Evolutionary conservation across 2,797 vertebrate species (phyloP), one percentile per base, ranked within the genome.

Genomic region (Heliangelus exortis): DNA sequence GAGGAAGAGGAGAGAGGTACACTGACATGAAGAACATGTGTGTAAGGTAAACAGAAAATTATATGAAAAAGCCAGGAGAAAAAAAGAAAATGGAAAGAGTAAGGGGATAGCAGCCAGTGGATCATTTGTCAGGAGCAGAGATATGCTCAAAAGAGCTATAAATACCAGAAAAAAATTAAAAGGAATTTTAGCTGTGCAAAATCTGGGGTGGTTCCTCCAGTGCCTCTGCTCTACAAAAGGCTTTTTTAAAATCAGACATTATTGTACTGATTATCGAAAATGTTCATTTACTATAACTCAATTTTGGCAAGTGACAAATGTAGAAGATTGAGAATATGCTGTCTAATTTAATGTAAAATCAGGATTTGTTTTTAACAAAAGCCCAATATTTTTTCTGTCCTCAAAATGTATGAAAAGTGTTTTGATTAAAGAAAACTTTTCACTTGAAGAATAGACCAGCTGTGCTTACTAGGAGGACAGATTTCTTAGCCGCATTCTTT

Each of bases 181-280:
- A 92, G 7, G n/a, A 25, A 66, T 92, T 95, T 93, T 88, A 86
- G 85, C 62, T 66, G 83, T 76, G 59, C 43, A 84, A 80, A 94
- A 75, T 75, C 51, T 55, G 54, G 65, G 23, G 14, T 65, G 34
- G 39, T 72, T 86, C 47, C 89, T 94, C 74, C 93, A 89, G 16
- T 34, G 81, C 12, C 48, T 87, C 62, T 85, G 74, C 41, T 83
- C 57, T 77, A 77, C 72, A 94, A 94, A 95, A 91, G 58, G 54
- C 68, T 87, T 95, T 93, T 93, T 80, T 6, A 92, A 96, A 94
- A 96, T 95, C 94, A 96, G 93, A 93, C 95, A 67, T 92, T 78
- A 93, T 92, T 95, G 85, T 92, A 95, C 79, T 91, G 87, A 93
- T 95, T 96, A 92, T 81, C 90, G 76, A 92, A 96, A 96, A 87